Percentiles rank a stretch among this genome's conserved stretches.
These are phyloP conservation scores for Callopanchax toddi DNA, from an alignment of 2,113 vertebrate genomes.

Conservation along the genomic window DNA sequence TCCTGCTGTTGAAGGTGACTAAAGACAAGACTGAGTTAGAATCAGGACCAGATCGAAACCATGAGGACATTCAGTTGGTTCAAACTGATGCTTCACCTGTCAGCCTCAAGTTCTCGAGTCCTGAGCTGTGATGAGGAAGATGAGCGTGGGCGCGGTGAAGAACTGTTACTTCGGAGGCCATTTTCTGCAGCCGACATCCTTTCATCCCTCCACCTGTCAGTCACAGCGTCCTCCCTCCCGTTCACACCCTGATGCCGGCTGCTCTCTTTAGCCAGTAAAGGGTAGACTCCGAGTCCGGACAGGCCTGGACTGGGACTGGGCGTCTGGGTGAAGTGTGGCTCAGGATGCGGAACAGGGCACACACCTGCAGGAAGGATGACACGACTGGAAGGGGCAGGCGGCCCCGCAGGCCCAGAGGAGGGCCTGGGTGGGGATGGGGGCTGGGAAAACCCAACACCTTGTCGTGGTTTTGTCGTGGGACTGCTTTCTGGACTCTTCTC, in stretches of 20 bases:
- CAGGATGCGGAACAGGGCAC: conserved; percentile 86
- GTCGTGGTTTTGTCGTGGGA: conserved; percentile 86
- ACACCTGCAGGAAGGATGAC: conserved; percentile 84
- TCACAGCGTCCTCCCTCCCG: background rate
- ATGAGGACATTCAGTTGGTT: no score
- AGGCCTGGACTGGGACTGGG: conserved; percentile 50
- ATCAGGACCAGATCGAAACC: background rate
- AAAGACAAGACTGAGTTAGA: conserved; percentile 3
- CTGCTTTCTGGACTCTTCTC: conserved; percentile 96
- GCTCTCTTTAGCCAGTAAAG: conserved; percentile 45
- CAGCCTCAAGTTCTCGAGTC: conserved; percentile 14
- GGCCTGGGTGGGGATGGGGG: conserved; percentile 51
- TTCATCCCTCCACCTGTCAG: conserved; percentile 29
- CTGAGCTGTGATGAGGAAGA: conserved; percentile 19
- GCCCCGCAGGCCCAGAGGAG: conserved; percentile 60
- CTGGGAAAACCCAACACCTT: conserved; percentile 75
- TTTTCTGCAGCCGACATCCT: conserved; percentile 74
- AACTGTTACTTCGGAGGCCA: conserved; percentile 80
- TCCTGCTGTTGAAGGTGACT: conserved; percentile 47
- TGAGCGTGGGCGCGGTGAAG: conserved; percentile 10
- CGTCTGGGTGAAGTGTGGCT: conserved; percentile 88
- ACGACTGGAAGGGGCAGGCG: conserved; percentile 77
- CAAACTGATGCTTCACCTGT: conserved; percentile 60
- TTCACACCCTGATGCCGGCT: conserved; percentile 43
- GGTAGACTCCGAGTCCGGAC: conserved; percentile 75